A percentile compares a stretch with the other conserved stretches of the same genome.
phyloP scores from a whole-genome alignment of 1,140 invertebrate species.

The Scaptomyza pallida region DNA sequence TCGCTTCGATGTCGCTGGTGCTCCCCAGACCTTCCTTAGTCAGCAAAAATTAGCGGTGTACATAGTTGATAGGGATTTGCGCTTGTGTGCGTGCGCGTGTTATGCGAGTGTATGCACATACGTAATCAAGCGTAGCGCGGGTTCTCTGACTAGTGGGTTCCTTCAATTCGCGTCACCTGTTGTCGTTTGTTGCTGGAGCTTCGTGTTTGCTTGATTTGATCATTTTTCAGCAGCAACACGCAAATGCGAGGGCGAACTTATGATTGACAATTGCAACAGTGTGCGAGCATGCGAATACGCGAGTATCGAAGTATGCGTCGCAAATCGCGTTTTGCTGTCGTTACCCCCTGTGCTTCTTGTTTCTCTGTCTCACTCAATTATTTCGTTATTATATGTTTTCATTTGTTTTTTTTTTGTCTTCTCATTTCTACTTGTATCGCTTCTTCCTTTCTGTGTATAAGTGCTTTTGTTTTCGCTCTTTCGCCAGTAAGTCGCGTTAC shows the following conservation, averaged over 20 bases:
- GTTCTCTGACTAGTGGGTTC: conserved; percentile 56
- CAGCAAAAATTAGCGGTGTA: conserved; percentile 79
- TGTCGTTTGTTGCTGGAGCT: conserved; percentile 50
- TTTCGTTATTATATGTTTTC: conserved; percentile 75
- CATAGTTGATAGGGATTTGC: conserved; percentile 23
- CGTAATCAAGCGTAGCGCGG: conserved; percentile 73
- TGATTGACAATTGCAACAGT: conserved; percentile 78
- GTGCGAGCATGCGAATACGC: conserved; percentile 49
- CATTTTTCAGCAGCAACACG: conserved; percentile 63
- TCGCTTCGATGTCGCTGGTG: conserved; percentile 64
- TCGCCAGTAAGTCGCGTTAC: conserved; percentile 51
- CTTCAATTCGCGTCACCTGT: conserved; percentile 73
- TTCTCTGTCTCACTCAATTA: conserved; percentile 55
- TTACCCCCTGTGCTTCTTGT: background rate
- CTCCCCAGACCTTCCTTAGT: conserved; percentile 82
- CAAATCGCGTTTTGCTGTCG: conserved; percentile 32
- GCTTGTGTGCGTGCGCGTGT: conserved; percentile 64
- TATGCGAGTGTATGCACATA: conserved; percentile 42
- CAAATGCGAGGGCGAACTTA: conserved; percentile 58
- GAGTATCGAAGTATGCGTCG: conserved; percentile 52
- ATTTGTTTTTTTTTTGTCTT: conserved; percentile 30
- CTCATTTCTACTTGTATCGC: conserved; percentile 40
- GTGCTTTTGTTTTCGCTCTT: conserved; percentile 77
- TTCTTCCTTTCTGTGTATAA: conserved; percentile 23
- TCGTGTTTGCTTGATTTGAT: conserved; percentile 76